Evolutionary conservation across 2,888 invertebrate genomes (phyloP).

Genomic region (Pherbina coryleti): DNA sequence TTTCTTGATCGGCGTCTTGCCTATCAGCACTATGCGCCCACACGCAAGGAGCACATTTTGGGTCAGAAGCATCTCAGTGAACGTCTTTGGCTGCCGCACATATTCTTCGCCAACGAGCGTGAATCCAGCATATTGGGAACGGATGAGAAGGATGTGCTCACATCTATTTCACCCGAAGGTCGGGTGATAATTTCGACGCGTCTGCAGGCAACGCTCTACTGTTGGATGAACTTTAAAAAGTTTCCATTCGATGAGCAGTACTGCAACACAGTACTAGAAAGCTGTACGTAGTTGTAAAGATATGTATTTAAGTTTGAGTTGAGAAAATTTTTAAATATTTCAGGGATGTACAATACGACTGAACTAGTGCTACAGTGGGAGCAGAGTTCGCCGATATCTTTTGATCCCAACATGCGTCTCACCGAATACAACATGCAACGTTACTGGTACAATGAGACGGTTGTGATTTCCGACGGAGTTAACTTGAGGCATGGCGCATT

Average conservation of each 20-base stretch:
- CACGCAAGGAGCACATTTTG: constrained; percentile 58
- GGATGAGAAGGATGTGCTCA: constrained; percentile 64
- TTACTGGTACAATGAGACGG: constrained; percentile 58
- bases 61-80: constrained; percentile 64
- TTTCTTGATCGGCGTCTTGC: constrained; percentile 60
- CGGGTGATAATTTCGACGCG: constrained; percentile 61
- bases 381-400: constrained; percentile 58
- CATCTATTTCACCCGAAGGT: constrained; percentile 62
- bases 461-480: constrained; percentile 56
- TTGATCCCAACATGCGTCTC: constrained; percentile 63
- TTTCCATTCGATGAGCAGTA: constrained; percentile 64
- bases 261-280: constrained; percentile 61
- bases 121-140: constrained; percentile 63
- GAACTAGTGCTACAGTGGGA: constrained; percentile 61
- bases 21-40: constrained; percentile 56
- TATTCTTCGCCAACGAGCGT: constrained; percentile 63
- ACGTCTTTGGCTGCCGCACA: constrained; percentile 63
- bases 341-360: constrained; percentile 65
- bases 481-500: constrained; percentile 63
- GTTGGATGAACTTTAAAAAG: constrained; percentile 65
- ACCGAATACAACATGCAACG: constrained; percentile 61
- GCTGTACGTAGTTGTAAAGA: constrained; percentile 54
- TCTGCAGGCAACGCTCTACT: constrained; percentile 61
- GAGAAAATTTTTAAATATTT: neutral
- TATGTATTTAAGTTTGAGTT: neutral